phyloP scores from a whole-genome alignment of 2,797 vertebrate species.

The Decapterus maruadsi region DNA sequence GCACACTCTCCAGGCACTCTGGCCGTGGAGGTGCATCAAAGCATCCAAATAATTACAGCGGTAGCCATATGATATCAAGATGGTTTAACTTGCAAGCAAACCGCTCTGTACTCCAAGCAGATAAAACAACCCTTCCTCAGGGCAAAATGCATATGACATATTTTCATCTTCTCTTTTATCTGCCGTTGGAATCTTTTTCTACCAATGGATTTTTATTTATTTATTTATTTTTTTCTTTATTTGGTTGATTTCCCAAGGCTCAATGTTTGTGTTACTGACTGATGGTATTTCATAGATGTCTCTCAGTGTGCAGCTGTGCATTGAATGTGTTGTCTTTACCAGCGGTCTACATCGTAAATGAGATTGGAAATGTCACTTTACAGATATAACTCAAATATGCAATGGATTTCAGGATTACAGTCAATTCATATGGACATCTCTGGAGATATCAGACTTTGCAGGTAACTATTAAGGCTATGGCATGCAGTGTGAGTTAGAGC shows the following conservation, averaged over 20 bases:
- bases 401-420: not conserved
- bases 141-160: constrained; percentile 47
- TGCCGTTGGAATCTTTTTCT: constrained; percentile 22
- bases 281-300: not conserved
- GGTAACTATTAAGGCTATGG: not conserved
- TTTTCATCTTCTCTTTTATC: constrained; percentile 55
- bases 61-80: constrained; percentile 54
- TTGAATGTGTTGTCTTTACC: not conserved
- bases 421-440: not conserved
- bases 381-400: not conserved
- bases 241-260: constrained; percentile 33
- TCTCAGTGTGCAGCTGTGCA: not conserved
- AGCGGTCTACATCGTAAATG: not conserved
- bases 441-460: not conserved
- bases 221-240: constrained; percentile 34
- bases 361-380: not conserved
- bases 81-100: constrained; percentile 50
- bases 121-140: constrained; percentile 57
- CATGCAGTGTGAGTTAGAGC: not conserved
- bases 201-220: constrained; percentile 18
- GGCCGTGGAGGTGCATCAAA: constrained; percentile 78
- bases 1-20: constrained; percentile 54
- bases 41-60: constrained; percentile 71
- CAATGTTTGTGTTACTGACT: constrained; percentile 18
- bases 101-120: constrained; percentile 20